A percentile compares a stretch with the other conserved stretches of the same genome.
These are phyloP conservation scores for Auanema freiburgensis DNA, from an alignment of 2,888 invertebrate genomes.

Conservation along the genomic window DNA sequence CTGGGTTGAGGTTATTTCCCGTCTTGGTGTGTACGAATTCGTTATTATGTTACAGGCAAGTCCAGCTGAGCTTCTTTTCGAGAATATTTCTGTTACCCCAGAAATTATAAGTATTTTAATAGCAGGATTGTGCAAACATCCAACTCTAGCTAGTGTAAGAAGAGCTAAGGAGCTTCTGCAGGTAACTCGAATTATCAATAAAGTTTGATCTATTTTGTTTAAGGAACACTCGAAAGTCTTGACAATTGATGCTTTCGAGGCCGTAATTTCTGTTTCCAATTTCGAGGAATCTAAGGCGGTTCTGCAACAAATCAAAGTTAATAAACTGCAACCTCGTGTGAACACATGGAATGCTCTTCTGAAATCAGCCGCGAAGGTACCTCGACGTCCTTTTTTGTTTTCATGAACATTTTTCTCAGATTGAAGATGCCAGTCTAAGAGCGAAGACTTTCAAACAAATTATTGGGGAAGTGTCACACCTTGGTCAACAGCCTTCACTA, in stretches of 20 bases:
- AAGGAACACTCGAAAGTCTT: constrained; percentile 17
- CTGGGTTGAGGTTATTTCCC: constrained; percentile 34
- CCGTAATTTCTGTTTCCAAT: constrained; percentile 24
- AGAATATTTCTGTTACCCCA: constrained; percentile 45
- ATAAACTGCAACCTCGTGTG: constrained; percentile 20
- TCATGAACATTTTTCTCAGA: constrained; percentile 2
- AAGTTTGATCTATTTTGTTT: not conserved
- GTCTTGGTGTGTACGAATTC: not conserved
- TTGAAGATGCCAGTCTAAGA: constrained; percentile 2
- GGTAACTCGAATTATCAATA: constrained; percentile 15
- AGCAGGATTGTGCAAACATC: constrained; percentile 48
- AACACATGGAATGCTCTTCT: constrained; percentile 32
- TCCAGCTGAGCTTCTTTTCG: constrained; percentile 54
- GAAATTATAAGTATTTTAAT: constrained; percentile 53
- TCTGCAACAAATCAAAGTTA: constrained; percentile 18
- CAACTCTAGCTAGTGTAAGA: constrained; percentile 18
- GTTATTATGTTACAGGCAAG: constrained; percentile 30
- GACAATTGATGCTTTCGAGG: constrained; percentile 38
- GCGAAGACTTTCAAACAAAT: constrained; percentile 24
- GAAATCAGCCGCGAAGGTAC: constrained; percentile 20
- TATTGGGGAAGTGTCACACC: constrained; percentile 44
- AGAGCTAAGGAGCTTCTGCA: constrained; percentile 35
- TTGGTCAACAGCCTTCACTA: constrained; percentile 35
- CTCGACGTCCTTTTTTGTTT: not conserved
- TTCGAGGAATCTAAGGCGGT: constrained; percentile 20